Evolutionary conservation across 1,140 invertebrate genomes (phyloP).

Genomic region (Drosophila parabipectinata): DNA sequence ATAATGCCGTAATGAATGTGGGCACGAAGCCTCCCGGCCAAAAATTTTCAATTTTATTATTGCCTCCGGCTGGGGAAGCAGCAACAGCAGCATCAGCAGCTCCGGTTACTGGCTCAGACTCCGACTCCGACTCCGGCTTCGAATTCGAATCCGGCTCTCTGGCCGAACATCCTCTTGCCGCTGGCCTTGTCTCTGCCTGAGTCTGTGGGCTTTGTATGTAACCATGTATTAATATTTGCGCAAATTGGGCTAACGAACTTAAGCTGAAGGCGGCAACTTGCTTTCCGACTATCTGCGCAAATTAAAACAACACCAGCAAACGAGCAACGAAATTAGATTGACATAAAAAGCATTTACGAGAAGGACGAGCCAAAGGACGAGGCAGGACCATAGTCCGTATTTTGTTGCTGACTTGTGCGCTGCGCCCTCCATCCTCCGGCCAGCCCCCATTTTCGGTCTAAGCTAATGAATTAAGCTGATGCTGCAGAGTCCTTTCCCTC

Average conservation of each 20-base stretch:
- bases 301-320: constrained; percentile 78
- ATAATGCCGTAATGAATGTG: constrained; percentile 76
- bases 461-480: constrained; percentile 73
- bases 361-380: constrained; percentile 12
- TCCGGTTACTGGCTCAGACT: constrained; percentile 1
- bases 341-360: constrained; percentile 67
- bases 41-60: constrained; percentile 76
- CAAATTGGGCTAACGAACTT: constrained; percentile 80
- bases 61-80: constrained; percentile 24
- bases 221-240: constrained; percentile 78
- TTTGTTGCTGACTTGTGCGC: constrained; percentile 4
- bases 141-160: neutral
- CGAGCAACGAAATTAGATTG: constrained; percentile 80
- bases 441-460: constrained; percentile 27
- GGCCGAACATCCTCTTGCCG: constrained; percentile 12
- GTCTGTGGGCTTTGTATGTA: constrained; percentile 61
- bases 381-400: neutral
- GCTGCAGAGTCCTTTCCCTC: constrained; percentile 52
- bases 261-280: constrained; percentile 54
- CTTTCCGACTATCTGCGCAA: constrained; percentile 58
- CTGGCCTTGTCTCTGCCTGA: constrained; percentile 7
- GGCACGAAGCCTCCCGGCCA: constrained; percentile 20
- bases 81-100: constrained; percentile 1
- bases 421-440: neutral
- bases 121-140: neutral